Evolutionary conservation across 2,113 vertebrate species (phyloP).

Genomic region (Brienomyrus longianalis): DNA sequence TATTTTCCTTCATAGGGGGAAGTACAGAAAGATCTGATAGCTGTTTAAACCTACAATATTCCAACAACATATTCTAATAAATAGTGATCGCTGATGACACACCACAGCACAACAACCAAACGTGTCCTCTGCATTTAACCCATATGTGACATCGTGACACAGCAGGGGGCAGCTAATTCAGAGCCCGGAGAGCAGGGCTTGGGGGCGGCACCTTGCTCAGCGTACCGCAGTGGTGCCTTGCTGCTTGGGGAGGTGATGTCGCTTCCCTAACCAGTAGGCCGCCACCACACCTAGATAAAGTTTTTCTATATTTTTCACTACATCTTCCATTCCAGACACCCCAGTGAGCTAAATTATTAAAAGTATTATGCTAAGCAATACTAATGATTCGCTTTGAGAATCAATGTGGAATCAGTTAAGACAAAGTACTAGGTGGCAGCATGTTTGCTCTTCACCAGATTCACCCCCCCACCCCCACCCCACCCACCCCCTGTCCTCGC

Average conservation of each 20-base stretch:
- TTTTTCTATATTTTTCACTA: background rate
- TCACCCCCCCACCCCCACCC: slow-evolving; percentile 26
- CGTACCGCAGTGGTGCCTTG: too few species aligned
- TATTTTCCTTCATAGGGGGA: background rate
- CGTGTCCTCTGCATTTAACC: too few species aligned
- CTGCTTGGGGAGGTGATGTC: too few species aligned
- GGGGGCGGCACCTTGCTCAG: too few species aligned
- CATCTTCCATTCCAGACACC: background rate
- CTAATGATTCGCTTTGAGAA: background rate
- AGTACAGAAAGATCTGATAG: background rate
- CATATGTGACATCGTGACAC: too few species aligned
- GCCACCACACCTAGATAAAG: background rate
- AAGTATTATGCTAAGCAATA: background rate
- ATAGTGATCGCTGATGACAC: too few species aligned
- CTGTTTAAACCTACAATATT: background rate
- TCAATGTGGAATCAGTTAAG: slow-evolving; percentile 16
- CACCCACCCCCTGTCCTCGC: slow-evolving; percentile 17
- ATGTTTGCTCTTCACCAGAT: slow-evolving; percentile 39
- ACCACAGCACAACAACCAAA: too few species aligned
- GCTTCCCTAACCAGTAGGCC: too few species aligned
- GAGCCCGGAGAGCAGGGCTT: too few species aligned
- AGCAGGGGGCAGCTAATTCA: too few species aligned
- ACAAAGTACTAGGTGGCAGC: slow-evolving; percentile 20
- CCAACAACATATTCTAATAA: background rate
- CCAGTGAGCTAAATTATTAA: background rate